Percentiles rank a stretch among this genome's conserved stretches.
Conservation (phyloP, 92 coral and sea anemone species). For the Diadumene lineata region DNA sequence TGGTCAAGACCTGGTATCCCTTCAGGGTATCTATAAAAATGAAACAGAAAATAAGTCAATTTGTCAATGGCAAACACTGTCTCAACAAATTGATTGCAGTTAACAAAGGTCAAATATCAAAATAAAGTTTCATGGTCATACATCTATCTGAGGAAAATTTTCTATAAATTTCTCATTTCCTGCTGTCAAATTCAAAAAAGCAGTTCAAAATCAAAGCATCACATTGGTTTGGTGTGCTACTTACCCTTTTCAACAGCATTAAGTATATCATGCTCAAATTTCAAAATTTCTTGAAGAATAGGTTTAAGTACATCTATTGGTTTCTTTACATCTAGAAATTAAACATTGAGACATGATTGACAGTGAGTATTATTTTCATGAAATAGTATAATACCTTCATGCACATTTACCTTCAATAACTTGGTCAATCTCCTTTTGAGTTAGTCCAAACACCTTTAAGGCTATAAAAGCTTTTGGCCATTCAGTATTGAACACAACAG, state of each 20-base stretch:
- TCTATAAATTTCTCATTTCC: no score
- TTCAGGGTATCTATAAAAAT: no score
- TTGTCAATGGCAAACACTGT: no score
- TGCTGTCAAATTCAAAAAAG: no score
- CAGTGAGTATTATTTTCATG: no score
- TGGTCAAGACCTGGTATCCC: no score
- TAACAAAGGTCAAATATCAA: no score
- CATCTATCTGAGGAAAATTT: background rate
- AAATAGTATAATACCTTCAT: background rate
- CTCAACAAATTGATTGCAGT: no score
- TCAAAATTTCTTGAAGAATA: conserved; percentile 7
- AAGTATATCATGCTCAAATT: conserved; percentile 13
- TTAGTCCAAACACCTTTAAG: conserved; percentile 19
- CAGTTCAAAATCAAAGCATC: no score
- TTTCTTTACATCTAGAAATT: conserved; percentile 6
- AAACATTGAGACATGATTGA: no score
- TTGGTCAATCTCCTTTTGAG: conserved; percentile 23
- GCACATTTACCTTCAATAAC: conserved; percentile 15
- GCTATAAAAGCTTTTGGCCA: conserved; percentile 32
- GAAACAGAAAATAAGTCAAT: no score
- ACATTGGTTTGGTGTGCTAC: background rate
- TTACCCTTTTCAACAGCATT: conserved; percentile 7
- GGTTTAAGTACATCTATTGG: conserved; percentile 1
- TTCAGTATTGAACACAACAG: conserved; percentile 1
- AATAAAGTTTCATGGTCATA: background rate